Conservation (phyloP, 2,888 invertebrate genomes). For the Epirrita christyi region DNA sequence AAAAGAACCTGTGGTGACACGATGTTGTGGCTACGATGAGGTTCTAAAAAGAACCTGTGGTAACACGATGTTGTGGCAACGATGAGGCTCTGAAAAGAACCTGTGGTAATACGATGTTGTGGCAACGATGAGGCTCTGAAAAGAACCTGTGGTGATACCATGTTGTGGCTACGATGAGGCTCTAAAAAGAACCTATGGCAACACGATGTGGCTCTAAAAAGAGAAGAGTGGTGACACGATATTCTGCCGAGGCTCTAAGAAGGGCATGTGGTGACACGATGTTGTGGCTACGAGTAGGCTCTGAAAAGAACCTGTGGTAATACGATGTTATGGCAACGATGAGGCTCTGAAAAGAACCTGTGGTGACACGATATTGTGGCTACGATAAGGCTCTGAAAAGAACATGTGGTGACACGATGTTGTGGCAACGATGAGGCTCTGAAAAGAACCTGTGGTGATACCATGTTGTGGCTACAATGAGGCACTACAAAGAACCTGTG, state of each 20-base stretch:
- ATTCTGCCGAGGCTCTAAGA: neutral
- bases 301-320: constrained; percentile 1
- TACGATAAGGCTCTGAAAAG: neutral
- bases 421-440: constrained; percentile 1
- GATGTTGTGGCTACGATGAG: neutral
- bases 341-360: constrained; percentile 1
- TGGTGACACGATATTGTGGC: neutral
- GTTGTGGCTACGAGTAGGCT: neutral
- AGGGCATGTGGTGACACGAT: neutral
- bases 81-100: constrained; percentile 3
- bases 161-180: neutral
- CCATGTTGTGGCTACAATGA: neutral
- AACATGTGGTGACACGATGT: neutral
- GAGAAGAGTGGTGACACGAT: neutral
- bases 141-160: neutral
- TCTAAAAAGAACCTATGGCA: neutral
- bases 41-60: constrained; percentile 5
- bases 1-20: constrained; percentile 1
- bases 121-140: neutral
- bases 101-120: neutral
- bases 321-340: neutral
- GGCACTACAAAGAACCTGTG: constrained; percentile 5
- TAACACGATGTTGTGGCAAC: neutral
- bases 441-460: constrained; percentile 1
- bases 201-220: constrained; percentile 9